Conservation (phyloP, 2,113 vertebrate genomes). For the Aepyceros melampus region DNA sequence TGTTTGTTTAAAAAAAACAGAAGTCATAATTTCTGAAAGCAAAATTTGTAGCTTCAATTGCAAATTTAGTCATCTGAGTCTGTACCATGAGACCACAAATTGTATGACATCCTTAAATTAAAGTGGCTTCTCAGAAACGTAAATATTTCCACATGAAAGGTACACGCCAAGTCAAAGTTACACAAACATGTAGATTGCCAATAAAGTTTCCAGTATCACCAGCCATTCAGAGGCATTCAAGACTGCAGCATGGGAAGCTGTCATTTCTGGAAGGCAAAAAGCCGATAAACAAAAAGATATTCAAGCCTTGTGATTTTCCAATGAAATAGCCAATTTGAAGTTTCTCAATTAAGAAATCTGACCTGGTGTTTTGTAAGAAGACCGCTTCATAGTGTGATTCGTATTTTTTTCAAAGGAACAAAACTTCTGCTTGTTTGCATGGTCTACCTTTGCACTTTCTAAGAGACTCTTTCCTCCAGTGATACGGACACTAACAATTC, state of each 20-base stretch:
- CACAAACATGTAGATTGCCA: not conserved
- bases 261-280: not conserved
- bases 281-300: not conserved
- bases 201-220: not conserved
- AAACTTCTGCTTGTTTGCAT: not conserved
- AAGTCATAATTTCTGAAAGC: not conserved
- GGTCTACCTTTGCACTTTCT: not conserved
- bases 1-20: not conserved
- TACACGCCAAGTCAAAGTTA: not conserved
- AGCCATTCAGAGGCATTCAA: not conserved
- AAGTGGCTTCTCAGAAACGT: not conserved
- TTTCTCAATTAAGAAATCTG: not conserved
- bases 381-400: not conserved
- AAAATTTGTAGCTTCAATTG: not conserved
- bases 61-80: not conserved
- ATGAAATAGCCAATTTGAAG: not conserved
- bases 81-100: not conserved
- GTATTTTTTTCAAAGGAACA: not conserved
- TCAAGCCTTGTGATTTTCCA: not conserved
- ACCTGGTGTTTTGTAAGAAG: not conserved
- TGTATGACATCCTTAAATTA: not conserved
- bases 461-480: not conserved
- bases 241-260: not conserved
- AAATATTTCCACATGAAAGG: not conserved
- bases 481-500: not conserved